phyloP scores from a whole-genome alignment of 2,113 vertebrate genomes.

The Odobenus rosmarus region DNA sequence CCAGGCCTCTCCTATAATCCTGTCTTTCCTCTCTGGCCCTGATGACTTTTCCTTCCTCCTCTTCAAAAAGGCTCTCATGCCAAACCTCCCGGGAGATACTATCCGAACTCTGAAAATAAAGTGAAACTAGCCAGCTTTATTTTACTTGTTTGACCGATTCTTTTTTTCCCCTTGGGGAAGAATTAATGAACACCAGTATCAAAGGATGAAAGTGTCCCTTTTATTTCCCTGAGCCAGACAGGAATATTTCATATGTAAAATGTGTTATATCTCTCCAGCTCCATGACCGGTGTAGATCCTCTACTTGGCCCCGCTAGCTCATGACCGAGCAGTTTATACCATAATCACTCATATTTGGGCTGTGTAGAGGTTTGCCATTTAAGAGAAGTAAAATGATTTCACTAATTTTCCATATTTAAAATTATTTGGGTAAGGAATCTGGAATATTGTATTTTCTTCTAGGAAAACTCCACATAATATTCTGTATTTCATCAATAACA shows the following conservation, averaged over 20 bases:
- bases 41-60: background rate
- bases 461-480: background rate
- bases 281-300: fast-evolving
- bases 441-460: background rate
- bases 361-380: background rate
- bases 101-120: background rate
- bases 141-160: background rate
- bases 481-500: background rate
- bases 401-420: background rate
- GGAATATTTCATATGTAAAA: fast-evolving
- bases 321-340: fast-evolving
- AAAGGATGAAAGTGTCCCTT: background rate
- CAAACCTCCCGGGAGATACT: fast-evolving
- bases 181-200: fast-evolving
- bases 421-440: background rate
- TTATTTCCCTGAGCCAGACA: background rate
- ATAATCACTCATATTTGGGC: fast-evolving
- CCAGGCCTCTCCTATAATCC: fast-evolving
- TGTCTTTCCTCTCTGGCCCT: background rate
- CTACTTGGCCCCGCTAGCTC: fast-evolving
- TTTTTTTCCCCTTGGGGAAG: background rate
- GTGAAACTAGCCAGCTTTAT: background rate
- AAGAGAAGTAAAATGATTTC: background rate
- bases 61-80: background rate
- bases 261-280: fast-evolving